These are phyloP conservation scores for Anthrax anthrax DNA, from an alignment of 2,888 invertebrate genomes.

Conservation along the genomic window DNA sequence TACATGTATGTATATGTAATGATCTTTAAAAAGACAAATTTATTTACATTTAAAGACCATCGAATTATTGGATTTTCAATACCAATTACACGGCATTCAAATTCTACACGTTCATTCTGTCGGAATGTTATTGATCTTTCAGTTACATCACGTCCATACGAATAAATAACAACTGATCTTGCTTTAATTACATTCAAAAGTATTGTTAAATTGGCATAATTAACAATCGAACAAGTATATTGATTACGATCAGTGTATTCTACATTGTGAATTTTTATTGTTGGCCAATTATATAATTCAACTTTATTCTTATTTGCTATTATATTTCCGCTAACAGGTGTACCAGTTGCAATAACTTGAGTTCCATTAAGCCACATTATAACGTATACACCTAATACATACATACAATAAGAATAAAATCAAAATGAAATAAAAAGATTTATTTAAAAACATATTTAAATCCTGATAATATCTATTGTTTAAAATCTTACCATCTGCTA, in stretches of 20 bases:
- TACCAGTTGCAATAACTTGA: slow-evolving; percentile 19
- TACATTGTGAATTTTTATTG: slow-evolving; percentile 19
- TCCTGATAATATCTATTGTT: not conserved
- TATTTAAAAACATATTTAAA: not conserved
- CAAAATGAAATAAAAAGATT: not conserved
- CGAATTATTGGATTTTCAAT: slow-evolving; percentile 18
- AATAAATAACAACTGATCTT: slow-evolving; percentile 21
- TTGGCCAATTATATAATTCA: not conserved
- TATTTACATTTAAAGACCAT: slow-evolving; percentile 28
- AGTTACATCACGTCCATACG: slow-evolving; percentile 26
- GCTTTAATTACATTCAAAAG: slow-evolving; percentile 6
- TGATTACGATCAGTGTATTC: slow-evolving; percentile 21
- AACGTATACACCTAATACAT: slow-evolving; percentile 11
- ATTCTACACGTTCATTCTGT: slow-evolving; percentile 25
- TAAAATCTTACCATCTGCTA: slow-evolving; percentile 16
- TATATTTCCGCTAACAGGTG: slow-evolving; percentile 15
- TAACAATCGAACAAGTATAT: slow-evolving; percentile 24
- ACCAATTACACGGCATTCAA: slow-evolving; percentile 23
- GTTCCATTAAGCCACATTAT: slow-evolving; percentile 24
- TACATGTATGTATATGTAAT: too few species aligned
- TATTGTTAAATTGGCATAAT: slow-evolving; percentile 19
- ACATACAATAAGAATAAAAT: slow-evolving; percentile 17
- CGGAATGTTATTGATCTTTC: slow-evolving; percentile 25
- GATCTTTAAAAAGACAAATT: too few species aligned
- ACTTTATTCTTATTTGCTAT: slow-evolving; percentile 19